Evolutionary conservation across 2,888 invertebrate species (phyloP).

Genomic region (Onchidella celtica): DNA sequence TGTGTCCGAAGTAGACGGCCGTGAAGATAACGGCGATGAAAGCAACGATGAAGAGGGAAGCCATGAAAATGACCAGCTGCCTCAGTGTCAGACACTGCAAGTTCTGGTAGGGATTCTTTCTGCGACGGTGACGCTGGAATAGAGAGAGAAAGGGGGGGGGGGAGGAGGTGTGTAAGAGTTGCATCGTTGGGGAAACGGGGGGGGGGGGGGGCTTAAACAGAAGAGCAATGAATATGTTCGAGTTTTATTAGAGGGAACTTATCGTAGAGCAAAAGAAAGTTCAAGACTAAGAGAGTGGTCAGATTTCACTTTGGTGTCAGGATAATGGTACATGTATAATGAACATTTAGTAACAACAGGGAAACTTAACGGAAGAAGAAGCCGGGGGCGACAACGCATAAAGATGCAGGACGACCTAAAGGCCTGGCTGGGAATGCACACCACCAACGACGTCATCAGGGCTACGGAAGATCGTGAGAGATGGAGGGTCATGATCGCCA

Average conservation of each 20-base stretch:
- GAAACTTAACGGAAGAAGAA: no score
- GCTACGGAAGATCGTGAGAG: no score
- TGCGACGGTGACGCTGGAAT: neutral
- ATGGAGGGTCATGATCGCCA: no score
- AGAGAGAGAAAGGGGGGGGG: neutral
- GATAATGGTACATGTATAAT: no score
- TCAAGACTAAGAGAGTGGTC: no score
- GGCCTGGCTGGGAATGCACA: no score
- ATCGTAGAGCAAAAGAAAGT: no score
- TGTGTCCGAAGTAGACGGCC: constrained; percentile 53
- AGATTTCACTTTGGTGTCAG: no score
- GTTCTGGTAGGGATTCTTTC: neutral
- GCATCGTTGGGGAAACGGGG: neutral
- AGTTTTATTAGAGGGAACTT: neutral
- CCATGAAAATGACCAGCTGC: constrained; percentile 49
- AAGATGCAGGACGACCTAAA: no score
- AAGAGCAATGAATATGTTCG: neutral
- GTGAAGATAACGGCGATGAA: constrained; percentile 47
- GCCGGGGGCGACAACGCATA: no score
- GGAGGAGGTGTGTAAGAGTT: neutral
- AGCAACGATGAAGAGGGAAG: constrained; percentile 37
- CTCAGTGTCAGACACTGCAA: constrained; percentile 39
- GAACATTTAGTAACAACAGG: no score
- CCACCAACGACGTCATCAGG: no score
- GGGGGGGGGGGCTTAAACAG: neutral